Evolutionary conservation across 2,888 invertebrate genomes (phyloP), one percentile per base, ranked within the genome.

Genomic region (Stramonita haemastoma): DNA sequence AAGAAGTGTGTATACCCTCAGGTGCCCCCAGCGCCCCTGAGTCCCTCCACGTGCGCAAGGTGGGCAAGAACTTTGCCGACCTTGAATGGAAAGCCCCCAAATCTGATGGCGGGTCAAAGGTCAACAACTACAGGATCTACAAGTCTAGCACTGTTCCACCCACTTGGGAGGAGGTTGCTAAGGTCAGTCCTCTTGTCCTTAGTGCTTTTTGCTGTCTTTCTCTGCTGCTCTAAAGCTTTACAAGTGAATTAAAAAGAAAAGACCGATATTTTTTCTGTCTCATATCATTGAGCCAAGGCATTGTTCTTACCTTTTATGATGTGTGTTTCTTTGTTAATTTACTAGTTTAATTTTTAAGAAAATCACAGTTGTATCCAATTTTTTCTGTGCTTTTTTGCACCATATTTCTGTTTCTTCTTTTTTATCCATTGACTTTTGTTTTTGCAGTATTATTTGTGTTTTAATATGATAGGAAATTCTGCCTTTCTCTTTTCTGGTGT

Each of bases 41-140:
- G 89, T 92, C 92, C 79, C 88, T 95, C 83, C 90, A 89, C 70
- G 93, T 94, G 26, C 93, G 92, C 22, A 92, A 93, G 26, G 92
- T 94, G 5, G 91, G 92, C 29, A 93, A 93, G 88, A 93, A 94
- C 79, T 92, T 92, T 46, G 92, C 93, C 60, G 93, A 93, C 66
- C 88, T 95, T 29, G 93, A 94, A 90, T 96, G 96, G 96, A 93
- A 93, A 32, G 92, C 95, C 29, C 96, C 96, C 22, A 89, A 92
- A 17, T 94, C 95, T 87, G 94, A 95, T 91, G 95, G 95, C 79
- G 95, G 95, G 15, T 92, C 95, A 17, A 94, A 93, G 90, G 91
- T 95, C 90, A 92, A 91, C 32, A 90, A 91, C 70, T 95, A 94
- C 91, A 92, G 92, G 56, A 88, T 95, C 17, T 95, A 94, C 96